Conservation (phyloP, 2,888 invertebrate genomes). For the Drosophila prolongata region DNA sequence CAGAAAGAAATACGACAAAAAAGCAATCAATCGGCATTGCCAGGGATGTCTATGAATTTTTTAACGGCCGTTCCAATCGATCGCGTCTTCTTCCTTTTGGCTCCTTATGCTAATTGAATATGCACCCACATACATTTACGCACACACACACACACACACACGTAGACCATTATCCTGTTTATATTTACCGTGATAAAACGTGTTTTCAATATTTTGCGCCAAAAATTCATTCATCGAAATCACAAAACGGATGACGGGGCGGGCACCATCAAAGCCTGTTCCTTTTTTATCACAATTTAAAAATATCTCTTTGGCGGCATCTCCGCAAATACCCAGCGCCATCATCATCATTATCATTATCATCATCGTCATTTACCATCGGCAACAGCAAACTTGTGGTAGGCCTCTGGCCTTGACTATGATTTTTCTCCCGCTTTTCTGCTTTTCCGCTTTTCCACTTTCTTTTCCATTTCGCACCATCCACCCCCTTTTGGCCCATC, state of each 20-base stretch:
- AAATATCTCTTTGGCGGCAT: slow-evolving; percentile 47
- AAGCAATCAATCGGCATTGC: slow-evolving; percentile 60
- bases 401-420: slow-evolving; percentile 49
- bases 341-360: slow-evolving; percentile 1
- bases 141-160: slow-evolving; percentile 2
- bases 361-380: slow-evolving; percentile 17
- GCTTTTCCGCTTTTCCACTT: not conserved
- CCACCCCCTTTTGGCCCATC: slow-evolving; percentile 15
- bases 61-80: slow-evolving; percentile 59
- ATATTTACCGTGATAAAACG: slow-evolving; percentile 53
- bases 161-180: slow-evolving; percentile 11
- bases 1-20: slow-evolving; percentile 22
- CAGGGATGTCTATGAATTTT: slow-evolving; percentile 59
- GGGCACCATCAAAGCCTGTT: slow-evolving; percentile 49
- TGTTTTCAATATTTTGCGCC: slow-evolving; percentile 62
- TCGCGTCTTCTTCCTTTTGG: slow-evolving; percentile 23
- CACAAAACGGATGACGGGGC: not conserved
- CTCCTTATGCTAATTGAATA: slow-evolving; percentile 56
- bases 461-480: no score
- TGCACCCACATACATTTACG: slow-evolving; percentile 28
- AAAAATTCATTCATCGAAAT: slow-evolving; percentile 68
- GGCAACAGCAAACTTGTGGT: slow-evolving; percentile 24
- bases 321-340: slow-evolving; percentile 39
- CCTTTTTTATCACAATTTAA: slow-evolving; percentile 40
- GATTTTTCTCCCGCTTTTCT: slow-evolving; percentile 13